Evolutionary conservation across 2,888 invertebrate genomes (phyloP), one percentile per base, ranked within the genome.

Genomic region (Salpingus planirostris): DNA sequence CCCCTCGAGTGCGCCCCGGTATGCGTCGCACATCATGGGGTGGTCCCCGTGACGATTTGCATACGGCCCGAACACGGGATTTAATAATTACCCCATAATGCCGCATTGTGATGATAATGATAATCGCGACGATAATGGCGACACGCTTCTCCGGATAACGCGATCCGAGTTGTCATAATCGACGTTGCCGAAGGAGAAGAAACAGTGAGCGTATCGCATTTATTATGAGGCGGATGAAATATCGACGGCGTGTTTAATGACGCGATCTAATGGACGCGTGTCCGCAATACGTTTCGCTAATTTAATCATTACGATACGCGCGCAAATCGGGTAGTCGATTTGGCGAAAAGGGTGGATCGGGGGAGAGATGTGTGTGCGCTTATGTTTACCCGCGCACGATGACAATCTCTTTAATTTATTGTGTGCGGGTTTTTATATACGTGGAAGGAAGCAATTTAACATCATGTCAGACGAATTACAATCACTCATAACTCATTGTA

Each of bases 61-160:
- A 36, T 36, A 29, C 48, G 49, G 43, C 41, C 42, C 48, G 49
- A 54, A 54, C 54, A 46, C 50, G 49, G n/a, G 54, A 57, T 59
- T 59, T 55, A 55, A 59, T 60, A 60, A 60, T 60, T 60, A 60
- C 56, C 56, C 55, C 54, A 57, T 60, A 60, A 60, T 59, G 44
- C 51, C 47, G n/a, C 44, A 54, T 60, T 60, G 57, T 60, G 46
- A 60, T 59, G 59, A 50, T 57, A 59, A 59, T 60, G 37, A 40
- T 39, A 29, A 37, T 31, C 30, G 37, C 35, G 40, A 40, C 36
- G 29, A 37, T 33, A 36, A 37, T 31, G 36, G 37, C 31, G 22
- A 18, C 8, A 25, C 32, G 32, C n/a, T n/a, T n/a, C n/a, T n/a
- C n/a, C n/a, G n/a, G n/a, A 35, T 32, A 35, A 39, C 32, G 35